Base-by-base conservation (phyloP, 2,888 invertebrate species). In the Ernsta delagoae region DNA sequence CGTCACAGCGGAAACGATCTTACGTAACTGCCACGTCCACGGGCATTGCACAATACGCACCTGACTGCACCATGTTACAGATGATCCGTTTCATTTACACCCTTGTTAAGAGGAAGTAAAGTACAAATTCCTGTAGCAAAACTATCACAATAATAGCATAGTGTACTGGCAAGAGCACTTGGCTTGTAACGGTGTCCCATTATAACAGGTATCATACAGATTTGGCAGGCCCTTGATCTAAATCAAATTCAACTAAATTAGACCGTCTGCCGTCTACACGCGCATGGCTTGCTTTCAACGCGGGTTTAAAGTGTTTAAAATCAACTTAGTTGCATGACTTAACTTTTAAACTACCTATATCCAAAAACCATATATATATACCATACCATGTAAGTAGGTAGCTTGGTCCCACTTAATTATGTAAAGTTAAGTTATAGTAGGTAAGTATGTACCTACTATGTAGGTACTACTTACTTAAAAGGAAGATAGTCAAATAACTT, bases 211-310 rank as follows among this genome's bases (percentile, higher is more conserved):
- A 83, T 76, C 79, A 81, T 80, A 75, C 78, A 75, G 78, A 78
- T 86, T 83, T 77, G 79, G 79, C 80, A 77, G 79, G 86, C 88
- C 91, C 91, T 91, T 91, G 92, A 90, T 85, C 92, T 84, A 83
- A 83, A 84, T 89, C 78, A 78, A 79, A 79, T 77, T 77, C 74
- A 79, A 77, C 80, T 72, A 79, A 78, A 77, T 77, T 79, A 79
- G 78, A 75, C 76, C 78, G 71, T 73, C 73, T 72, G 70, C 72
- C 69, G 79, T 77, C 77, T 78, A 74, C 74, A 71, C 68, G 43
- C 45, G 50, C 34, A 60, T 67, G 60, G 66, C 60, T 34, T 67
- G 12, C 34, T 24, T 36, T 60, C 45, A 53, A 53, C 50, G 24
- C 24, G 50, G 9, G 50, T 43, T 43, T 9, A 43, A 39, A 39